Conservation (phyloP, 2,113 vertebrate species). For the Takifugu flavidus region DNA sequence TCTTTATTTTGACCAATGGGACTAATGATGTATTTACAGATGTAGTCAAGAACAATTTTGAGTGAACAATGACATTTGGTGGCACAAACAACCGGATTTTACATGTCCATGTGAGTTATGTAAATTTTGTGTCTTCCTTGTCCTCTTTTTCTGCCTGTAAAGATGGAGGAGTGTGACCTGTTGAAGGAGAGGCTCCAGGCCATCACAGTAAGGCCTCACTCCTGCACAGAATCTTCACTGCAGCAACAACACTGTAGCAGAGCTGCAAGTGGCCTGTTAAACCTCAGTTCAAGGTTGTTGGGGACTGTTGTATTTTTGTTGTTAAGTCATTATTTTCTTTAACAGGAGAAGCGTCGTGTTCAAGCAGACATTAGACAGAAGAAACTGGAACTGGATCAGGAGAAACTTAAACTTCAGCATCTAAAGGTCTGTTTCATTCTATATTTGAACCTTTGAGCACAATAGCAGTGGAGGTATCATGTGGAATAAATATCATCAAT, state of each 20-base stretch:
- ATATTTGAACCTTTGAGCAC: background rate
- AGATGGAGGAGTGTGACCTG: conserved; percentile 51
- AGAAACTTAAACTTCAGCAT: conserved; percentile 51
- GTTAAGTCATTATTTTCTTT: background rate
- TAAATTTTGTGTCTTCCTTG: background rate
- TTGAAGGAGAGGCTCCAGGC: conserved; percentile 48
- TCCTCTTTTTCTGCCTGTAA: background rate
- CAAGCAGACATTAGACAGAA: conserved; percentile 51
- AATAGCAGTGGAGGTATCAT: background rate
- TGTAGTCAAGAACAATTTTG: no score
- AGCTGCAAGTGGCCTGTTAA: no score
- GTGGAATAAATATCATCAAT: background rate
- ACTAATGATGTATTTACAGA: no score
- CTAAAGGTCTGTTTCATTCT: conserved; percentile 38
- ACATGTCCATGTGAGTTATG: background rate
- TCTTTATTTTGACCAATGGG: no score
- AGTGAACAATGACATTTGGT: no score
- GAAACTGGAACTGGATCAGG: conserved; percentile 55
- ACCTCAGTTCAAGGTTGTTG: no score
- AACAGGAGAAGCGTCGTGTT: conserved; percentile 50
- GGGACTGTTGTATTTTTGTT: background rate
- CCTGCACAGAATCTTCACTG: background rate
- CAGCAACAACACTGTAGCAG: no score
- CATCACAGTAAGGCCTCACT: conserved; percentile 45
- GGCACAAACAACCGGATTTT: no score